Evolutionary conservation across 2,888 invertebrate species (phyloP), one percentile per base, ranked within the genome.

Genomic region (Melanargia galathea): DNA sequence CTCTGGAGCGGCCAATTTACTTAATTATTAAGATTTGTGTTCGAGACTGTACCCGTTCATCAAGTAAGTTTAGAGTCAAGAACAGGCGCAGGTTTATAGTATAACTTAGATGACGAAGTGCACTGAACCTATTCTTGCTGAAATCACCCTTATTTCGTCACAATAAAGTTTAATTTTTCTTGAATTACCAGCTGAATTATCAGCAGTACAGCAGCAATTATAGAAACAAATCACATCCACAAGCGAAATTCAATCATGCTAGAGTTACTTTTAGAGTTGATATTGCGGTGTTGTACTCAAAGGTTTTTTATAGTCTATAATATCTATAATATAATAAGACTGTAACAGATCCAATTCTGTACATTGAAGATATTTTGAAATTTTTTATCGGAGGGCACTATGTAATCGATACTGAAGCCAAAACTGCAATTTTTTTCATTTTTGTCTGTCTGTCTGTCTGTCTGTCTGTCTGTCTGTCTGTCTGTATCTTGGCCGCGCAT

Each of bases 11-110:
- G 40, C 16, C 6, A 40, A 2, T 7, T 58, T 51, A 35, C 24
- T 51, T 16, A 24, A 13, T 5, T 49, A 49, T 24, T 22, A 6
- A 24, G 40, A n/a, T 16, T 74, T 79, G 62, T 76, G 75, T 22
- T 1, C 60, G 13, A 68, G 76, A 72, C 57, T 74, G 79, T 86
- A 89, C 89, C 67, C 70, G 86, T 84, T 81, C 79, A 79, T 84
- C 84, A 75, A 82, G 81, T 78, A 81, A 81, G 75, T 84, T 52
- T 82, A 79, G 81, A 84, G 86, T 89, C 86, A 84, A 87, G 87
- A 84, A 87, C 84, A 84, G 75, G 77, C 77, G 71, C 67, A 69
- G 66, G 75, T 78, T 86, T 86, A 84, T 81, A n/a, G n/a, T n/a
- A 80, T 83, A 85, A 83, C 77, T 71, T 66, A 60, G 65, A 63